Evolutionary conservation across 2,888 invertebrate species (phyloP).

Genomic region (Dastarcus helophoroides): DNA sequence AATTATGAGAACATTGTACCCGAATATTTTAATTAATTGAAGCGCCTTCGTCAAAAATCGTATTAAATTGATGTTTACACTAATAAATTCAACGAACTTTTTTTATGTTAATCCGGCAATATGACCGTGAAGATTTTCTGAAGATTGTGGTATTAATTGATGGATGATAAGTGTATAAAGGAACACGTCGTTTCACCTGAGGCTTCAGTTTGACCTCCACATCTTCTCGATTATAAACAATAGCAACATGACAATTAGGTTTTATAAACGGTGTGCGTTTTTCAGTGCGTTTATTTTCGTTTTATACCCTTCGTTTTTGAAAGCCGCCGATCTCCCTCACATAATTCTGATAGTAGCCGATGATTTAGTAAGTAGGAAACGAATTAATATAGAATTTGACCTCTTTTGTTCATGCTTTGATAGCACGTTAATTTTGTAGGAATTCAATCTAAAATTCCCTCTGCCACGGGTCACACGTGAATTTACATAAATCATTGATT

Average conservation of each 20-base stretch:
- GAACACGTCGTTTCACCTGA: constrained; percentile 10
- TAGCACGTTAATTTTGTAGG: too few relatives aligned
- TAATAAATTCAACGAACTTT: constrained; percentile 20
- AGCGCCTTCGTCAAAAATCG: too few relatives aligned
- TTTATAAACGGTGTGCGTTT: too few relatives aligned
- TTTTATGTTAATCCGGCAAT: constrained; percentile 21
- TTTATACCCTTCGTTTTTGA: constrained; percentile 1
- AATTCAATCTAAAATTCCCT: too few relatives aligned
- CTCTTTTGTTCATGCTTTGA: too few relatives aligned
- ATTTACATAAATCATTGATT: too few relatives aligned
- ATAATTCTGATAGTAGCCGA: constrained; percentile 25
- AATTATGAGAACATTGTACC: too few relatives aligned
- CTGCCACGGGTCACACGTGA: too few relatives aligned
- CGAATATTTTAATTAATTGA: too few relatives aligned
- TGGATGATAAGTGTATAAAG: constrained; percentile 18
- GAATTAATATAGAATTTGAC: too few relatives aligned
- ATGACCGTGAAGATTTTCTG: constrained; percentile 19
- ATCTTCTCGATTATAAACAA: not conserved
- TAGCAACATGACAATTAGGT: too few relatives aligned
- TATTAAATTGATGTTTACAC: too few relatives aligned
- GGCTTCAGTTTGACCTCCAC: constrained; percentile 6
- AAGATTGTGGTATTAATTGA: constrained; percentile 20
- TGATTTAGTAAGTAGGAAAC: constrained; percentile 27
- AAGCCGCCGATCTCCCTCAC: constrained; percentile 22
- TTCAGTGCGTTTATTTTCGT: constrained; percentile 7